These are phyloP conservation scores for Leptocoma aspasia DNA, from an alignment of 2,113 vertebrate genomes.

Conservation along the genomic window DNA sequence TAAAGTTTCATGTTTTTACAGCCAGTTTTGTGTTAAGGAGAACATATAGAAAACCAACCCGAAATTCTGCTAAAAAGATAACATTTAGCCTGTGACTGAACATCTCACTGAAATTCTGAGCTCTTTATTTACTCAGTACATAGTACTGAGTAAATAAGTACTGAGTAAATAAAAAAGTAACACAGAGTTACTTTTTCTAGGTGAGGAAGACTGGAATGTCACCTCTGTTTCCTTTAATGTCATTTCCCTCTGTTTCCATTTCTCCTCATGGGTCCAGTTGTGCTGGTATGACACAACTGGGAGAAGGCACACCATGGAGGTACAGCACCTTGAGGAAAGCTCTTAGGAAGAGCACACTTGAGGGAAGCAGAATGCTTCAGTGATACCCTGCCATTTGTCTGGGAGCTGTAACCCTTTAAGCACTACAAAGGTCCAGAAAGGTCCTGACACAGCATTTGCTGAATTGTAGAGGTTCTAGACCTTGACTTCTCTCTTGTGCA, in stretches of 20 bases:
- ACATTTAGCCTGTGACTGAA: background rate
- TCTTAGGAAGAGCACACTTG: background rate
- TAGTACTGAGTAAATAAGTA: too few relatives aligned
- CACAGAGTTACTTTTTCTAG: background rate
- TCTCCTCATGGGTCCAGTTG: background rate
- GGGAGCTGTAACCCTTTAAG: background rate
- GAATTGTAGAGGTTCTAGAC: background rate
- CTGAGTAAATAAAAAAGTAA: too few relatives aligned
- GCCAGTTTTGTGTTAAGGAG: background rate
- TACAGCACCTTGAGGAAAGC: background rate
- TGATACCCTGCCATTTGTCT: background rate
- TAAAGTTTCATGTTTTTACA: background rate
- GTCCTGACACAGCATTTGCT: background rate
- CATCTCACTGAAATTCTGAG: background rate
- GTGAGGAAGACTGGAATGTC: background rate
- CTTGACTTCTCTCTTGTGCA: background rate
- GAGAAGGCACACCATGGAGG: background rate
- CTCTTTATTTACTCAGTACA: background rate
- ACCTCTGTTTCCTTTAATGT: background rate
- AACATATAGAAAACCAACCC: background rate
- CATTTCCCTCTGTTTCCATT: background rate
- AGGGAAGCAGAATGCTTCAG: background rate
- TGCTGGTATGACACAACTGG: background rate
- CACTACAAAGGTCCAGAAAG: accelerated
- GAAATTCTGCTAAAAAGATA: background rate